Evolutionary conservation across 2,888 invertebrate genomes (phyloP), one percentile per base, ranked within the genome.

Genomic region (Cephonodes hylas): DNA sequence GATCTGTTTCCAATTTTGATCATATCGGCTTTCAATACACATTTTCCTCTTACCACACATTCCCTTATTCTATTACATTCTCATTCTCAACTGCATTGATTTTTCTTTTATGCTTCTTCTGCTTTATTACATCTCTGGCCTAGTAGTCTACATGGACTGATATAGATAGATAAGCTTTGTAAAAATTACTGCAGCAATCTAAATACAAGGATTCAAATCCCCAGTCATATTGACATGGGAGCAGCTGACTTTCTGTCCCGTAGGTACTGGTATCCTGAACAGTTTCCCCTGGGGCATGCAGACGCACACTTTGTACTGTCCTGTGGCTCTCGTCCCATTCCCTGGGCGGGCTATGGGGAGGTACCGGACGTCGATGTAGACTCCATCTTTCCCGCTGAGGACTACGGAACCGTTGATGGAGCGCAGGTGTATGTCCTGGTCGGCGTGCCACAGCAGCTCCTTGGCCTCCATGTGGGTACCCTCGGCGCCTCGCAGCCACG

Each of bases 281-380:
- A 98, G 81, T 72, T 96, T 96, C 0, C 97, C 98, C 67, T 96
- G 95, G 0, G 97, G 97, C 96, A 97, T 97, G 77, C 98, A 98
- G 0, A 97, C 95, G 73, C 98, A 98, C 0, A 98, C 94, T 82
- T 98, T 97, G 74, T 95, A 98, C 80, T 97, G 97, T 0, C 94
- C 91, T 0, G 82, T 81, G 0, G 76, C 80, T 0, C 76, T 77
- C 0, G 81, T 83, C 42, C 84, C 75, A 77, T 91, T 77, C 71
- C 91, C 27, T 66, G 85, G 66, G 78, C 92, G 68, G 27, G 95
- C 96, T 56, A 96, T 93, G 0, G 97, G 96, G 15, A 97, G 88
- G 66, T 94, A 94, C 46, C 95, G 93, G 0, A 96, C 93, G 74
- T 97, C 96, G 0, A 97, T 88, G 59, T 91, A 95, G 0, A 96